Percentiles rank a stretch among this genome's conserved stretches.
phyloP scores from a whole-genome alignment of 2,797 vertebrate genomes.

The Botia almorhae region DNA sequence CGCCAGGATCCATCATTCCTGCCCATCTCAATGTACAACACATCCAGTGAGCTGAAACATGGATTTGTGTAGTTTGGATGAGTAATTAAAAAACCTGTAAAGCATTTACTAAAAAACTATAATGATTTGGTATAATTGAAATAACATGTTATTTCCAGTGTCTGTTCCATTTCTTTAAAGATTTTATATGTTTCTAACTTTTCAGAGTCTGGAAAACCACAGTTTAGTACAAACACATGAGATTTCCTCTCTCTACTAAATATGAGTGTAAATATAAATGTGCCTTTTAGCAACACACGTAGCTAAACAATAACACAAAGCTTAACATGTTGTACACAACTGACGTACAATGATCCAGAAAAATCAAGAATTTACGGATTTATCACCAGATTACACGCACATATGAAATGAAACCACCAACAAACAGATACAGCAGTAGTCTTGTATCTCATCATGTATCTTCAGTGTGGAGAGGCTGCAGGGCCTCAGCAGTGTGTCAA shows the following conservation, averaged over 20 bases:
- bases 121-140: no score
- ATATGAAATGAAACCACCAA: neutral
- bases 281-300: no score
- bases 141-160: neutral
- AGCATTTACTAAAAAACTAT: no score
- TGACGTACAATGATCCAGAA: neutral
- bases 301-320: no score
- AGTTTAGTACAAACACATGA: no score
- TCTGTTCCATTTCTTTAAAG: no score
- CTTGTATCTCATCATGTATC: constrained; percentile 15
- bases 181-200: no score
- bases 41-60: constrained; percentile 17
- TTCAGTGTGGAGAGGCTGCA: constrained; percentile 2
- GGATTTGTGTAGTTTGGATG: no score
- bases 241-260: no score
- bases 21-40: constrained; percentile 3
- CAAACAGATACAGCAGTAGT: neutral
- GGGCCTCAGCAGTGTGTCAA: constrained; percentile 27
- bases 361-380: neutral
- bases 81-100: no score
- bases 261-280: no score
- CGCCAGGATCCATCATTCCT: neutral
- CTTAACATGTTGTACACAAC: neutral
- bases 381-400: neutral
- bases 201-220: no score